A percentile compares a stretch with the other conserved stretches of the same genome.
phyloP scores from a whole-genome alignment of 2,797 vertebrate genomes.

The Brotula barbata region DNA sequence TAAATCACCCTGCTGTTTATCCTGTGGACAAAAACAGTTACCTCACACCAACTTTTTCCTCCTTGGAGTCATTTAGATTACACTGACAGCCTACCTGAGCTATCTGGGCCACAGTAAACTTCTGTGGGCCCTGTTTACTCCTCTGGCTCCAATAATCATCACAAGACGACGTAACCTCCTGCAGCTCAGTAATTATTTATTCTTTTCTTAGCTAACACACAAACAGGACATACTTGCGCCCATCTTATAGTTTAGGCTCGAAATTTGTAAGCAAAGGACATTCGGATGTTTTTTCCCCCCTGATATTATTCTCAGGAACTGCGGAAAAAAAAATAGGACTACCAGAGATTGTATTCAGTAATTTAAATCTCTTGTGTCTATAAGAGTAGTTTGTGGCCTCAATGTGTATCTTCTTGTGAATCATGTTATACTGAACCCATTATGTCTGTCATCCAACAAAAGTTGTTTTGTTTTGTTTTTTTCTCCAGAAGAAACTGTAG shows the following conservation, averaged over 20 bases:
- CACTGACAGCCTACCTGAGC: conserved; percentile 70
- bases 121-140: conserved; percentile 65
- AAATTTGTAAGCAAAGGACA: conserved; percentile 36
- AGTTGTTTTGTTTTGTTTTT: too few relatives aligned
- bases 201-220: conserved; percentile 40
- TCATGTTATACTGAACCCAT: too few relatives aligned
- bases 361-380: background rate
- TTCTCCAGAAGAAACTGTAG: too few relatives aligned
- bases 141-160: conserved; percentile 71
- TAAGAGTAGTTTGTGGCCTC: too few relatives aligned
- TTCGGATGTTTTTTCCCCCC: conserved; percentile 38
- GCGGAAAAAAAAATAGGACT: background rate
- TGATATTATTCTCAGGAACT: conserved; percentile 33
- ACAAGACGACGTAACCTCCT: conserved; percentile 58
- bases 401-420: too few relatives aligned
- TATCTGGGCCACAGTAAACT: conserved; percentile 71
- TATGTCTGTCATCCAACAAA: too few relatives aligned
- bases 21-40: conserved; percentile 58
- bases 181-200: conserved; percentile 61
- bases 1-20: conserved; percentile 69
- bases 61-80: conserved; percentile 62
- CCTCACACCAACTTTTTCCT: conserved; percentile 44
- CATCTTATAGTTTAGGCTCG: conserved; percentile 18
- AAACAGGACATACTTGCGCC: conserved; percentile 58
- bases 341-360: conserved; percentile 10